These are phyloP conservation scores for Drosophila macrospina DNA, from an alignment of 2,888 invertebrate species.

Conservation along the genomic window DNA sequence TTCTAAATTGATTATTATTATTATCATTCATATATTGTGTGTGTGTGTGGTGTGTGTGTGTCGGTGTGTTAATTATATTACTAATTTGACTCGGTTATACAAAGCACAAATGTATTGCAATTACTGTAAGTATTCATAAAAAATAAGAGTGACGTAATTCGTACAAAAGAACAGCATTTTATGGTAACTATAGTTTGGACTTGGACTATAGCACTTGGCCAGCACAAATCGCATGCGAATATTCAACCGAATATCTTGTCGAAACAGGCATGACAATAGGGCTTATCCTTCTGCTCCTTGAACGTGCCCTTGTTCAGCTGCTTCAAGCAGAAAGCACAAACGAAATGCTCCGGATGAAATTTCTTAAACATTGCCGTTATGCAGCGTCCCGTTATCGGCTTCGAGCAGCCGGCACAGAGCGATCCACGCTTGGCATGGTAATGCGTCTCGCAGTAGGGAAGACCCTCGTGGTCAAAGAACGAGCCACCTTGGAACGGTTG, in stretches of 20 bases:
- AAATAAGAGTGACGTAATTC: constrained; percentile 43
- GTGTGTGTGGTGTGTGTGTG: constrained; percentile 41
- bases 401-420: constrained; percentile 98
- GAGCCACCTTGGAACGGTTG: constrained; percentile 98
- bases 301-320: constrained; percentile 99
- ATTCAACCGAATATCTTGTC: constrained; percentile 96
- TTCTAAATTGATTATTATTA: constrained; percentile 66
- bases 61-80: constrained; percentile 69
- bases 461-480: constrained; percentile 99
- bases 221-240: constrained; percentile 4
- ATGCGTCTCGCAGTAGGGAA: constrained; percentile 99
- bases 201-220: constrained; percentile 23
- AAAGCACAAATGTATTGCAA: constrained; percentile 66
- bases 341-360: constrained; percentile 99
- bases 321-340: constrained; percentile 99
- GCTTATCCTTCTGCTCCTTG: constrained; percentile 99
- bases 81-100: constrained; percentile 81
- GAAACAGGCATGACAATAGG: constrained; percentile 99
- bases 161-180: constrained; percentile 64
- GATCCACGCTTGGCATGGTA: constrained; percentile 99
- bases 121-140: constrained; percentile 44
- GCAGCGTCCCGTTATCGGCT: constrained; percentile 98
- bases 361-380: constrained; percentile 99
- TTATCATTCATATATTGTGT: constrained; percentile 27
- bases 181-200: constrained; percentile 41